A percentile compares a stretch with the other conserved stretches of the same genome.
Conservation (phyloP, 2,888 invertebrate genomes). For the Neoascia interrupta region DNA sequence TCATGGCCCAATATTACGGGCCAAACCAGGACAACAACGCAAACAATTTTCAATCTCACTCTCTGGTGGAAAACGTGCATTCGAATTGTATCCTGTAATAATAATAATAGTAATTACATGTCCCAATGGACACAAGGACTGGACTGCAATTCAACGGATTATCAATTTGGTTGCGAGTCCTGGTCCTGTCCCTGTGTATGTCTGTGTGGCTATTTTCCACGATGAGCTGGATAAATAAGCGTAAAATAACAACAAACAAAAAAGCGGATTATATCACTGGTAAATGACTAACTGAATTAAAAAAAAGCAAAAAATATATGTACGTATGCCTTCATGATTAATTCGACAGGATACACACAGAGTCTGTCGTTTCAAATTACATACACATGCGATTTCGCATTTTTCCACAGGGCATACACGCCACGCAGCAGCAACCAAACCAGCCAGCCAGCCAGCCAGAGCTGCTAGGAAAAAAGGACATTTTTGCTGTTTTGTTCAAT, state of each 20-base stretch:
- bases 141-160: slow-evolving; percentile 62
- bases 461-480: slow-evolving; percentile 10
- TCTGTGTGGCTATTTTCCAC: not conserved
- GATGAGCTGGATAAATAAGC: slow-evolving; percentile 28
- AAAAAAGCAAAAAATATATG: slow-evolving; percentile 2
- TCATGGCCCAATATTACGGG: slow-evolving; percentile 3
- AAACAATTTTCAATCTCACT: slow-evolving; percentile 42
- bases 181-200: not conserved
- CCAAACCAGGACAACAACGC: slow-evolving; percentile 22
- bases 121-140: slow-evolving; percentile 53
- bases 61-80: slow-evolving; percentile 28
- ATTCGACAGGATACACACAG: slow-evolving; percentile 17
- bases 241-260: slow-evolving; percentile 15
- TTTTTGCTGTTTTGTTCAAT: slow-evolving; percentile 55
- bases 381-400: slow-evolving; percentile 49
- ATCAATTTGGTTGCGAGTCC: slow-evolving; percentile 48
- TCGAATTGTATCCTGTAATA: slow-evolving; percentile 63
- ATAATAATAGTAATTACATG: slow-evolving; percentile 68
- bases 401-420: slow-evolving; percentile 7
- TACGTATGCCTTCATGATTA: slow-evolving; percentile 13
- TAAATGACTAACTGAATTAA: slow-evolving; percentile 37
- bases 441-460: too few species aligned
- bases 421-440: not conserved
- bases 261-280: slow-evolving; percentile 20
- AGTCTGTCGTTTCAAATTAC: slow-evolving; percentile 52